Conservation (phyloP, 1,140 invertebrate genomes). For the Chymomyza costata region DNA sequence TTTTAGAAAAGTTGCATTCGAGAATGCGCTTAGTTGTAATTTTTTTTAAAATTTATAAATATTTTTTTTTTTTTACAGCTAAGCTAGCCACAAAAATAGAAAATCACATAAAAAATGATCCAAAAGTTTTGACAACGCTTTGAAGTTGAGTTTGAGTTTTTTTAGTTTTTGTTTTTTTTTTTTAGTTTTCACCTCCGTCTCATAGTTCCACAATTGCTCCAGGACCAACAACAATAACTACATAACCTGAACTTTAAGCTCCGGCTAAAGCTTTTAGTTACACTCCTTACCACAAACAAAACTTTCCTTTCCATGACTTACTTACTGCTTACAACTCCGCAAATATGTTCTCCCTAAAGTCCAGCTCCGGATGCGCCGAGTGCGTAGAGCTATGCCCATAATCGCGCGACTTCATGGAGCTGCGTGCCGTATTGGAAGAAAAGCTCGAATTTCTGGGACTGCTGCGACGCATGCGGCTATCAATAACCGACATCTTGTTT, state of each 20-base stretch:
- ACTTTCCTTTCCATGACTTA: too few species aligned
- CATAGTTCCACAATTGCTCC: too few species aligned
- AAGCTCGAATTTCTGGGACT: conserved; percentile 60
- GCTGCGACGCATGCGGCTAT: conserved; percentile 66
- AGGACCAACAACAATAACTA: too few species aligned
- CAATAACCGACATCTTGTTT: conserved; percentile 70
- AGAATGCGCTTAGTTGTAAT: not conserved
- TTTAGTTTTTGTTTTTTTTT: too few species aligned
- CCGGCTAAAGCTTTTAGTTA: conserved; percentile 50
- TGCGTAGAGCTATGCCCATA: conserved; percentile 58
- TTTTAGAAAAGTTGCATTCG: not conserved
- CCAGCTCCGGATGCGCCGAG: conserved; percentile 68
- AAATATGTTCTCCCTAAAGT: conserved; percentile 73
- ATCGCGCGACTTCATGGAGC: conserved; percentile 71
- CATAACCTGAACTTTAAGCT: too few species aligned
- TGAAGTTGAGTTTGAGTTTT: too few species aligned
- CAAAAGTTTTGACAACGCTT: conserved; percentile 10
- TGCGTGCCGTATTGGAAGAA: conserved; percentile 61
- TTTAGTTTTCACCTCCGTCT: too few species aligned
- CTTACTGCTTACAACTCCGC: conserved; percentile 60
- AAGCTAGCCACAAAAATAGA: too few species aligned
- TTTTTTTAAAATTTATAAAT: not conserved
- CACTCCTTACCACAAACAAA: too few species aligned
- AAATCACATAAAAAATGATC: too few species aligned
- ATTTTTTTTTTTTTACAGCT: too few species aligned